Conservation (phyloP, 2,797 vertebrate species). For the Sebastes iracundus region DNA sequence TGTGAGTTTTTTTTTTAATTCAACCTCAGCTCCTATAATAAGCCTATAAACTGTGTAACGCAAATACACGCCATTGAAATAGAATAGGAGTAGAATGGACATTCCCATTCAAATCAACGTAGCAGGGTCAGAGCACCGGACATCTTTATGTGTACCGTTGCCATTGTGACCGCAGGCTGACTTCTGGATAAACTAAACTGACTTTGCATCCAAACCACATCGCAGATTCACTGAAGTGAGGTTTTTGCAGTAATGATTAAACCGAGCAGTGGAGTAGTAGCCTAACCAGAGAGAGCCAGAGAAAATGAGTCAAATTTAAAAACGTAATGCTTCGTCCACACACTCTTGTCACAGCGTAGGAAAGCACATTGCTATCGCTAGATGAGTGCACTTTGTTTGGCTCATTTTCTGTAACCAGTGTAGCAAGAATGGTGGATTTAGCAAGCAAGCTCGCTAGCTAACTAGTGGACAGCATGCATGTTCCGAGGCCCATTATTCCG, state of each 20-base stretch:
- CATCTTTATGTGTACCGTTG: not conserved
- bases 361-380: not conserved
- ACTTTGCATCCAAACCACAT: not conserved
- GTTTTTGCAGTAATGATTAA: not conserved
- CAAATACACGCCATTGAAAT: not conserved
- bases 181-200: not conserved
- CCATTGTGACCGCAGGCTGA: not conserved
- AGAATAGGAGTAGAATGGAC: not conserved
- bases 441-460: too few species aligned
- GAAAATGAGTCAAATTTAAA: not conserved
- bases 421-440: not conserved
- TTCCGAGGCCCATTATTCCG: too few species aligned
- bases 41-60: not conserved
- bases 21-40: not conserved
- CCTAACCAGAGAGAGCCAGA: not conserved
- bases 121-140: rapidly evolving
- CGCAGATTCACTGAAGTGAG: not conserved
- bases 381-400: rapidly evolving
- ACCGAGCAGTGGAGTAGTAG: not conserved
- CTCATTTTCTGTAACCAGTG: not conserved
- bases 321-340: not conserved
- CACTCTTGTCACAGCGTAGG: not conserved
- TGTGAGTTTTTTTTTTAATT: not conserved
- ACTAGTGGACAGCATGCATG: too few species aligned
- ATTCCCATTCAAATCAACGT: not conserved